Conservation (phyloP, 2,888 invertebrate species). For the Axea sp. region DNA sequence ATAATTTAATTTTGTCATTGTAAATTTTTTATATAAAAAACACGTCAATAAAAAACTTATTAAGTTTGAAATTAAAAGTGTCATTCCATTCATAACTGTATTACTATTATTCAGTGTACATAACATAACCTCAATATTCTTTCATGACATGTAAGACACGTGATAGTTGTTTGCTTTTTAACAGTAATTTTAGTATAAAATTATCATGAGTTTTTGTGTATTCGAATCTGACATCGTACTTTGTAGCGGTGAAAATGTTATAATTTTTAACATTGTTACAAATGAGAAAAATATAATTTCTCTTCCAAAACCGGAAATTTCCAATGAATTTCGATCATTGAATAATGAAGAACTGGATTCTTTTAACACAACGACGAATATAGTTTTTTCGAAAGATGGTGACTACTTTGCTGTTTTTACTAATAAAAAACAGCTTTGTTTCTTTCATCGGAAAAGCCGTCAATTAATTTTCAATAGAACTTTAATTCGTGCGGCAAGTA, state of each 20-base stretch:
- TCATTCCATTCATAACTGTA: no score
- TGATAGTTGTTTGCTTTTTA: no score
- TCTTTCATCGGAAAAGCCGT: constrained; percentile 73
- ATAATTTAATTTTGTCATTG: no score
- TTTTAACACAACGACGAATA: constrained; percentile 80
- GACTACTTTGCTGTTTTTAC: constrained; percentile 83
- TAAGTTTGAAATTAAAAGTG: no score
- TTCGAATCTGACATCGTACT: constrained; percentile 68
- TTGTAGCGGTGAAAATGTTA: constrained; percentile 72
- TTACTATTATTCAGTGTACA: no score
- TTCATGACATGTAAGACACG: no score
- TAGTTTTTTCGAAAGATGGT: constrained; percentile 81
- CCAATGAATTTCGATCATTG: constrained; percentile 64
- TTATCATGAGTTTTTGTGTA: constrained; percentile 76
- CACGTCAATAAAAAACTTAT: no score
- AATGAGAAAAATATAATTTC: constrained; percentile 59
- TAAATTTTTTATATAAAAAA: no score
- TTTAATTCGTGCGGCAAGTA: constrained; percentile 83
- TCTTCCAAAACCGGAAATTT: constrained; percentile 68
- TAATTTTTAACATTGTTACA: constrained; percentile 67
- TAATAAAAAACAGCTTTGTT: constrained; percentile 77
- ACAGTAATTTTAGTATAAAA: no score
- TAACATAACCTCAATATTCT: no score
- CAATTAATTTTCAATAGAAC: constrained; percentile 78
- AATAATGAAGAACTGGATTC: constrained; percentile 73